A percentile compares a stretch with the other conserved stretches of the same genome.
phyloP scores from a whole-genome alignment of 37 sponge, comb jelly and placozoan genomes.

The Trichoplax adhaerens region DNA sequence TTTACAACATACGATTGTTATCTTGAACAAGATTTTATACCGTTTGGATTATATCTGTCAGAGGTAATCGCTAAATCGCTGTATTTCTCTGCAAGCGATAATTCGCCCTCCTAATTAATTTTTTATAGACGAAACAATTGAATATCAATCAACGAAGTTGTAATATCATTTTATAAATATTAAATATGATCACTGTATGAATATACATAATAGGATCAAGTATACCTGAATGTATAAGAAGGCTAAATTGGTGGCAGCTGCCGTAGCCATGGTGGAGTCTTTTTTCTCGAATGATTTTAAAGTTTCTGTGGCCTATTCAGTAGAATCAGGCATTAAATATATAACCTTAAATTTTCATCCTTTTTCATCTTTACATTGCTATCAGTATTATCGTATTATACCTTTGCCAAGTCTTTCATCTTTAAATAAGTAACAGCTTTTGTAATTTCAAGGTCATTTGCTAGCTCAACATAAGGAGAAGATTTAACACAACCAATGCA shows the following conservation, averaged over 20 bases:
- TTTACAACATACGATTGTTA: too few relatives aligned
- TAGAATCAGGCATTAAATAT: not conserved
- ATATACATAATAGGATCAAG: not conserved
- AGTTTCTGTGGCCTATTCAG: slow-evolving; percentile 65
- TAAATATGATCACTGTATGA: not conserved
- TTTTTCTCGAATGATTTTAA: slow-evolving; percentile 82
- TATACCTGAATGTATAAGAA: slow-evolving; percentile 68
- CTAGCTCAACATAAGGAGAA: slow-evolving; percentile 64
- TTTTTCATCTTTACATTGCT: not conserved
- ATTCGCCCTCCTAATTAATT: slow-evolving; percentile 47
- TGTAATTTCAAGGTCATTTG: slow-evolving; percentile 88
- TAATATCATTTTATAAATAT: not conserved
- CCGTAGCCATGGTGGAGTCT: slow-evolving; percentile 83
- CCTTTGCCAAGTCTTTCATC: slow-evolving; percentile 58
- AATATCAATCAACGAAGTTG: not conserved
- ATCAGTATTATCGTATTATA: not conserved
- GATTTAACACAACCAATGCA: slow-evolving; percentile 70
- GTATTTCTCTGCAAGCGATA: slow-evolving; percentile 66
- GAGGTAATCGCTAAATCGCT: slow-evolving; percentile 61
- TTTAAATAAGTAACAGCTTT: slow-evolving; percentile 81
- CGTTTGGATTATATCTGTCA: slow-evolving; percentile 79
- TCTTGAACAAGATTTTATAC: slow-evolving; percentile 3
- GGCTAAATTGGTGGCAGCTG: slow-evolving; percentile 87
- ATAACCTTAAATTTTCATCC: not conserved
- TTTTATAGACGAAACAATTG: not conserved